Base-by-base conservation (phyloP, 2,113 vertebrate species). In the Solenodon paradoxus region DNA sequence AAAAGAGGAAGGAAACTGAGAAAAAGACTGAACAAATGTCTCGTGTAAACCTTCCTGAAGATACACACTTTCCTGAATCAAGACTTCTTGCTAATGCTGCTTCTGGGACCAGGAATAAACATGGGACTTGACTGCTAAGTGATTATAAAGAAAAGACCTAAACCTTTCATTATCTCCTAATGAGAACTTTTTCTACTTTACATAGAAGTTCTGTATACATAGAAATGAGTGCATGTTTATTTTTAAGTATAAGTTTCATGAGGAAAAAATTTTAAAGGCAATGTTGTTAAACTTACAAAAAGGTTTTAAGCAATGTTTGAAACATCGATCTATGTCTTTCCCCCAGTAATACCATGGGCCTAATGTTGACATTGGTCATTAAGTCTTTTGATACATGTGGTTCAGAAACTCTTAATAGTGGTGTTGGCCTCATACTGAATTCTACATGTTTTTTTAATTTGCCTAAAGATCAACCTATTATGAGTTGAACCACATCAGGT, bases 1-100 rank as follows among this genome's bases (percentile, higher is more conserved):
- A 98, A 74, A 99, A 99, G 97, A 94, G 95, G 92, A 98, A 98
- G 95, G 95, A 98, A 94, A 1, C 71, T 82, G 98, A 88, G 38
- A 98, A 98, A 90, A 99, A 99, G 98, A 98, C 98, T 74, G 97
- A 99, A 59, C 99, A 97, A 97, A 74, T 90, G 55, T 89, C 51
- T 91, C n/a, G 55, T 59, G 17, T 90, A 69, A 88, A 77, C 38
- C 77, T 90, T 77, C 42, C 30, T 9, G 49, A 77, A n/a, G n/a
- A n/a, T n/a, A n/a, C n/a, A n/a, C n/a, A n/a, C n/a, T n/a, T n/a
- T n/a, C n/a, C n/a, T 63, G 55, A 95, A 57, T 92, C 96, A 85
- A 95, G 95, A 78, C 63, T 95, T 74, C 64, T 96, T n/a, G 90
- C 94, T 95, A 96, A 90, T 68, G 53, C 68, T 97, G 97, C 98